Evolutionary conservation across 2,113 vertebrate genomes (phyloP).

Genomic region (Poeciliopsis turrubarensis): DNA sequence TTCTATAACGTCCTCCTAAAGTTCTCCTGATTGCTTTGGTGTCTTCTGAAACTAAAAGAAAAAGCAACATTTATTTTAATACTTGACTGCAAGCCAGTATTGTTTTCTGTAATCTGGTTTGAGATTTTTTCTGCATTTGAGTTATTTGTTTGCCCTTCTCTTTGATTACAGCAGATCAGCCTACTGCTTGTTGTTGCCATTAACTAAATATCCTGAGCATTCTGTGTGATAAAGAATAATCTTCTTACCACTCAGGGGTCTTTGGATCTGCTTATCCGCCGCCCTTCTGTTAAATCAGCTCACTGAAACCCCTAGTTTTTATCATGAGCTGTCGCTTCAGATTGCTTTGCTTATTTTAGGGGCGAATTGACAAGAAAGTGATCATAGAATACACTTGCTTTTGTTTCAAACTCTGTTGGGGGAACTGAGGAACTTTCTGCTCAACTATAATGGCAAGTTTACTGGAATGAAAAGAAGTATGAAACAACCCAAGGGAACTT

Average conservation of each 20-base stretch:
- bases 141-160: slow-evolving; percentile 28
- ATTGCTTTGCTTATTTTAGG: slow-evolving; percentile 17
- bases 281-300: slow-evolving; percentile 69
- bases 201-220: slow-evolving; percentile 46
- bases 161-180: slow-evolving; percentile 50
- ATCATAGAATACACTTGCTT: neutral
- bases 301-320: slow-evolving; percentile 54
- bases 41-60: too few relatives aligned
- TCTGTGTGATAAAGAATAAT: slow-evolving; percentile 71
- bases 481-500: slow-evolving; percentile 28
- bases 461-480: slow-evolving; percentile 51
- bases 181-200: slow-evolving; percentile 24
- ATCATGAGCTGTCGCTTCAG: slow-evolving; percentile 17
- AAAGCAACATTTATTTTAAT: too few relatives aligned
- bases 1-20: too few relatives aligned
- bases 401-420: neutral
- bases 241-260: slow-evolving; percentile 68
- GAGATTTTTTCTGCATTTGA: neutral
- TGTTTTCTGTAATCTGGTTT: too few relatives aligned
- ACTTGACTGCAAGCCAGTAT: too few relatives aligned
- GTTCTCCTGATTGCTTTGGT: too few relatives aligned
- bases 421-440: slow-evolving; percentile 10
- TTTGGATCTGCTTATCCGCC: slow-evolving; percentile 62
- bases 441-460: slow-evolving; percentile 20
- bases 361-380: neutral